Conservation (phyloP, 2,113 vertebrate genomes). For the Prinia subflava region DNA sequence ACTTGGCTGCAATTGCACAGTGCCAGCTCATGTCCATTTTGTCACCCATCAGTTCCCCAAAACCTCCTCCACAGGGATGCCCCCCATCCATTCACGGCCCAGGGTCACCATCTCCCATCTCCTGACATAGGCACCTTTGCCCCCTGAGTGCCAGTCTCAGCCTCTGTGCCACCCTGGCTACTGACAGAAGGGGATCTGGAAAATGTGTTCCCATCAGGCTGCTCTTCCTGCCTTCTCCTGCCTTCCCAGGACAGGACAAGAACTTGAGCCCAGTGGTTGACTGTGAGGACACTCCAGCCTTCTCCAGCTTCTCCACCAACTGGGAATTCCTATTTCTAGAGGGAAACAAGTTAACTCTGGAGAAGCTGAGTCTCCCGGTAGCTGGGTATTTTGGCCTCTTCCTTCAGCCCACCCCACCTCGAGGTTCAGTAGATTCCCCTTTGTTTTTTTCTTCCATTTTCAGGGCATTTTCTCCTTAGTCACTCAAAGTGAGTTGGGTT, state of each 20-base stretch:
- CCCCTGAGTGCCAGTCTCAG: background rate
- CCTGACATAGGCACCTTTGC: rapidly evolving
- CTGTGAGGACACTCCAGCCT: background rate
- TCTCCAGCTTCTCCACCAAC: background rate
- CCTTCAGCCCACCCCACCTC: background rate
- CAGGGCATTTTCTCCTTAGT: background rate
- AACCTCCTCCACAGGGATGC: background rate
- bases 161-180: background rate
- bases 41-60: background rate
- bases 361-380: background rate
- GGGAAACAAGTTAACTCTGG: background rate
- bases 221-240: background rate
- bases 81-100: background rate
- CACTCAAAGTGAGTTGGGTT: background rate
- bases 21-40: background rate
- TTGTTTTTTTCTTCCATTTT: background rate
- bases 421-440: background rate
- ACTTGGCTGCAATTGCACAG: background rate
- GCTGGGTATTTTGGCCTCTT: background rate
- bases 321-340: background rate
- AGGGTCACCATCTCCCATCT: background rate
- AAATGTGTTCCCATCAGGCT: background rate
- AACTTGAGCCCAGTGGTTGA: background rate
- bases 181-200: background rate
- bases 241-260: background rate